These are phyloP conservation scores for Aplochiton taeniatus DNA, from an alignment of 2,797 vertebrate genomes.

Conservation along the genomic window DNA sequence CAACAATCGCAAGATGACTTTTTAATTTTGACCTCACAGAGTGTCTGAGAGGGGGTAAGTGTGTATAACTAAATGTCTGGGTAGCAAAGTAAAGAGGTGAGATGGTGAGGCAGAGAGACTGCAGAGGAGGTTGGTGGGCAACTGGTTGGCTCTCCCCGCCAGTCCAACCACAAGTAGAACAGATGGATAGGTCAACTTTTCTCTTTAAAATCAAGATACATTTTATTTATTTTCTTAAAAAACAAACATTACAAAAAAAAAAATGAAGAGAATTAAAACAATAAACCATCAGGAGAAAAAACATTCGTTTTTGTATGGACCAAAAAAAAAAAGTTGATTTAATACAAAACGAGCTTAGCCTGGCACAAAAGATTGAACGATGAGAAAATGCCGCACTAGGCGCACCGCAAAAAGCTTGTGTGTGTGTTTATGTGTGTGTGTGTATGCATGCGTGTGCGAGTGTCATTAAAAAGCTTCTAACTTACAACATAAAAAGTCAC, in stretches of 20 bases:
- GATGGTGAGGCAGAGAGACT: not conserved
- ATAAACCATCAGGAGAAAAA: slow-evolving; percentile 66
- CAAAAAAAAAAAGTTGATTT: slow-evolving; percentile 44
- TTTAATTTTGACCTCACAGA: not conserved
- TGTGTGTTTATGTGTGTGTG: not conserved
- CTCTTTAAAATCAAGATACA: slow-evolving; percentile 86
- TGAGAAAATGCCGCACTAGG: slow-evolving; percentile 28
- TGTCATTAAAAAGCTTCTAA: slow-evolving; percentile 26
- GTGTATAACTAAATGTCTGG: not conserved
- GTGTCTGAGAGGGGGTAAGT: not conserved
- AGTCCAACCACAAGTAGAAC: slow-evolving; percentile 52
- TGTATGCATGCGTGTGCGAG: slow-evolving; percentile 3
- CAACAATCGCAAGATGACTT: slow-evolving; percentile 3
- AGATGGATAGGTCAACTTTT: slow-evolving; percentile 66
- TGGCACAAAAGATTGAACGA: slow-evolving; percentile 74
- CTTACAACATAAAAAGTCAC: slow-evolving; percentile 24
- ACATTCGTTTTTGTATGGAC: slow-evolving; percentile 63
- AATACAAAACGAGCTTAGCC: slow-evolving; percentile 54
- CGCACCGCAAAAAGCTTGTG: slow-evolving; percentile 6
- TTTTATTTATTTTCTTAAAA: slow-evolving; percentile 85
- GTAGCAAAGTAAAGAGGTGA: not conserved
- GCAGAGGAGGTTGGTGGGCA: slow-evolving; percentile 12
- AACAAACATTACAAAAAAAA: slow-evolving; percentile 83
- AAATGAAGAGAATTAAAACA: slow-evolving; percentile 77
- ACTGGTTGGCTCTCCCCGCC: slow-evolving; percentile 22